These are phyloP conservation scores for Tenthredo amoena DNA, from an alignment of 2,888 invertebrate genomes.

Conservation along the genomic window DNA sequence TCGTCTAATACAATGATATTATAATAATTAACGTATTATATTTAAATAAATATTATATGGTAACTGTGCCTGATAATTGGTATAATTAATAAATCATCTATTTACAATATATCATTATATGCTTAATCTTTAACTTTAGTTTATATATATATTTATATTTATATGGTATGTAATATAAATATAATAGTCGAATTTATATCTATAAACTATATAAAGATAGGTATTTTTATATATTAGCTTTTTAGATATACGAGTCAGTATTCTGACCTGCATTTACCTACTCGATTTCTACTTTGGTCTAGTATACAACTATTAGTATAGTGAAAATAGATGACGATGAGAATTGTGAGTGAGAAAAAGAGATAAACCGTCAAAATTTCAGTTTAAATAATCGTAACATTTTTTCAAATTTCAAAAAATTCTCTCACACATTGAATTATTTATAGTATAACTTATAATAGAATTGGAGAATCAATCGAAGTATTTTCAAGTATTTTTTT, in stretches of 20 bases:
- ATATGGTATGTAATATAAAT: background rate
- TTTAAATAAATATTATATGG: background rate
- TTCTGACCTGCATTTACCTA: no score
- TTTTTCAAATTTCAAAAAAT: no score
- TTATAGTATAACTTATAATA: no score
- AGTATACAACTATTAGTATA: background rate
- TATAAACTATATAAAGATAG: background rate
- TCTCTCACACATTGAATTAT: no score
- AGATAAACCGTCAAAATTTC: background rate
- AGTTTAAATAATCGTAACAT: no score
- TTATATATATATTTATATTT: background rate
- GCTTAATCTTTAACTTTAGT: background rate
- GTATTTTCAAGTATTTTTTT: no score
- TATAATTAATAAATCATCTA: background rate
- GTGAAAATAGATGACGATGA: background rate
- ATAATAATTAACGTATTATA: background rate
- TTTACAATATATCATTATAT: constrained; percentile 3
- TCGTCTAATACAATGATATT: background rate
- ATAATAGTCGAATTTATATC: background rate
- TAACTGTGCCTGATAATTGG: background rate
- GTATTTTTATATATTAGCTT: background rate
- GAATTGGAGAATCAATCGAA: no score
- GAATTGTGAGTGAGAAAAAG: background rate
- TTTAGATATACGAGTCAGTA: background rate
- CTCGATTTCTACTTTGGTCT: background rate